Conservation (phyloP, 2,888 invertebrate species). For the Lasioglossum malachurum region DNA sequence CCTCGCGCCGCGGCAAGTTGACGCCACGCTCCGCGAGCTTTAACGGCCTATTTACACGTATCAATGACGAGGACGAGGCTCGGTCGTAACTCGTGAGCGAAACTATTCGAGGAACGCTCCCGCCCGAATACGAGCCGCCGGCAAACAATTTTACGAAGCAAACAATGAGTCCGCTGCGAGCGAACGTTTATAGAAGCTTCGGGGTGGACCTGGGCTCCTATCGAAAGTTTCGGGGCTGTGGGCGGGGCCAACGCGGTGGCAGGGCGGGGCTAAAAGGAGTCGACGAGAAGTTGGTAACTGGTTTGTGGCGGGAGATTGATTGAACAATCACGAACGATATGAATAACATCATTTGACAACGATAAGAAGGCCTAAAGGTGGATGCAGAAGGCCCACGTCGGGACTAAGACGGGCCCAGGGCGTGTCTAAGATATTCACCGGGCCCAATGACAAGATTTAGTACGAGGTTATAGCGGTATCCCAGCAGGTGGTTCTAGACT, state of each 20-base stretch:
- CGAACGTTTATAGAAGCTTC: background rate
- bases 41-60: conserved; percentile 3
- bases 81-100: background rate
- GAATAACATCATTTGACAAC: too few relatives aligned
- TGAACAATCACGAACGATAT: background rate
- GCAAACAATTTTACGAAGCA: background rate
- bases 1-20: background rate
- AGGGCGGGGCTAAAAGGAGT: too few relatives aligned
- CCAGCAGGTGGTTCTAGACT: too few relatives aligned
- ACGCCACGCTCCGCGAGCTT: background rate
- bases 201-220: background rate
- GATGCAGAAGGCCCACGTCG: background rate
- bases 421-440: too few relatives aligned
- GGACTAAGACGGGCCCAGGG: background rate
- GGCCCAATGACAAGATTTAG: too few relatives aligned
- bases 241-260: too few relatives aligned
- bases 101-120: background rate
- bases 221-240: background rate
- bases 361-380: background rate
- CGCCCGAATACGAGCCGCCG: background rate
- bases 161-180: background rate
- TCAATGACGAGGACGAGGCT: background rate
- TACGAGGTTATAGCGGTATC: background rate
- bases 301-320: background rate
- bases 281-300: background rate